Evolutionary conservation across 2,113 vertebrate genomes (phyloP), one percentile per base, ranked within the genome.

Genomic region (Neotragus pygmaeus): DNA sequence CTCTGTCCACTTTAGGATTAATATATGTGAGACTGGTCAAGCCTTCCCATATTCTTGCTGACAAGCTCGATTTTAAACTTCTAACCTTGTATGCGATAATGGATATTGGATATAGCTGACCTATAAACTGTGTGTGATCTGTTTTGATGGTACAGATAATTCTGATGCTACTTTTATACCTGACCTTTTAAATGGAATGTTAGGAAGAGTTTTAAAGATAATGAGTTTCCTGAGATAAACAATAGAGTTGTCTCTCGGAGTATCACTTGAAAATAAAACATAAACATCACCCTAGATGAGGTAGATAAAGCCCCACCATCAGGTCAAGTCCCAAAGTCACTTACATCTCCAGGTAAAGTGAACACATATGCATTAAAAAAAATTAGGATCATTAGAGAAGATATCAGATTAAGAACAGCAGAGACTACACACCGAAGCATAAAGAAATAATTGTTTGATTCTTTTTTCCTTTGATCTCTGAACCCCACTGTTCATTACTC

Each of bases 121-220:
- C 96, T 28, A 0, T 88, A 78, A 80, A 36, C 91, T 93, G 88
- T 58, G 43, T 96, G 66, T 66, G 28, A 57, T 94, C 30, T 90
- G 80, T 94, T 93, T 94, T 83, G 93, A 97, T 55, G 3, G 39
- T 39, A 49, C 82, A 88, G 51, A 9, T 90, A 36, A 91, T 89
- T 86, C 47, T 28, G 21, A 43, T 43, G 45, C 83, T 66, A 47
- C 77, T 95, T 96, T 97, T 95, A 84, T 89, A 75, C 21, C 47
- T 94, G 86, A 97, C 81, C 85, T 97, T 96, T 97, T 87, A 73
- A 90, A 28, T 6, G 7, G 21, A 66, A 89, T 73, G 23, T 89
- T 92, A 95, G 23, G 58, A 60, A 58, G 53, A 84, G 43, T 89
- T 82, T 87, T 83, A 87, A 88, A 95, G 62, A 75, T 83, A 95